Percentiles rank a stretch among this genome's conserved stretches.
phyloP scores from a whole-genome alignment of 2,888 invertebrate species.

The Euphydryas editha region DNA sequence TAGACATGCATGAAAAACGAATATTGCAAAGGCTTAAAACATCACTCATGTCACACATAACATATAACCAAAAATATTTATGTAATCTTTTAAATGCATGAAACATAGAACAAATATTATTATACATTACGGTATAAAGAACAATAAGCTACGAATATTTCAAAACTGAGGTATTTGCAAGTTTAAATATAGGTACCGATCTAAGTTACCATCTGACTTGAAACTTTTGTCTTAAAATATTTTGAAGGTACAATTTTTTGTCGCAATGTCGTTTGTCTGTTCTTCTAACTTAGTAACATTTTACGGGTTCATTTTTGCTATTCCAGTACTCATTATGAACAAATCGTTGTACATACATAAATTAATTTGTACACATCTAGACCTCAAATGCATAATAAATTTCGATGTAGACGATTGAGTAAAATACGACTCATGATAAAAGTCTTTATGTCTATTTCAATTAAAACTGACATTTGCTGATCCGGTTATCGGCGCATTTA shows the following conservation, averaged over 20 bases:
- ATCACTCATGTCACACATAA: too few relatives aligned
- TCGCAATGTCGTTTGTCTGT: slow-evolving; percentile 17
- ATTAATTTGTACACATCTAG: slow-evolving; percentile 65
- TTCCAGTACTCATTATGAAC: slow-evolving; percentile 36
- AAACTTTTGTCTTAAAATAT: background rate
- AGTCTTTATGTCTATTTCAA: background rate
- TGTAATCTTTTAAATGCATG: too few relatives aligned
- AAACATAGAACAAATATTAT: too few relatives aligned
- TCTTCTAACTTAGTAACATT: slow-evolving; percentile 1
- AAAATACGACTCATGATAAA: background rate
- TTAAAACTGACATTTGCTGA: background rate
- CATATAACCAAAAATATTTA: too few relatives aligned
- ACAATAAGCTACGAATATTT: too few relatives aligned
- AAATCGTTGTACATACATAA: slow-evolving; percentile 43
- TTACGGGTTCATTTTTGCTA: slow-evolving; percentile 26
- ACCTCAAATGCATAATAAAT: slow-evolving; percentile 64
- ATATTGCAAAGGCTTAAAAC: too few relatives aligned
- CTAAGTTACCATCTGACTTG: too few relatives aligned
- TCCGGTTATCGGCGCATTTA: background rate
- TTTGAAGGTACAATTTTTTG: background rate
- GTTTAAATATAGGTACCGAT: too few relatives aligned
- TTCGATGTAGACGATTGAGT: slow-evolving; percentile 56
- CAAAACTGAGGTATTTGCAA: too few relatives aligned
- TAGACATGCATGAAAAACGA: background rate
- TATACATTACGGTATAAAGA: too few relatives aligned